A percentile compares a stretch with the other conserved stretches of the same genome.
phyloP scores from a whole-genome alignment of 2,113 vertebrate genomes.

The Plecturocebus donacophilus region DNA sequence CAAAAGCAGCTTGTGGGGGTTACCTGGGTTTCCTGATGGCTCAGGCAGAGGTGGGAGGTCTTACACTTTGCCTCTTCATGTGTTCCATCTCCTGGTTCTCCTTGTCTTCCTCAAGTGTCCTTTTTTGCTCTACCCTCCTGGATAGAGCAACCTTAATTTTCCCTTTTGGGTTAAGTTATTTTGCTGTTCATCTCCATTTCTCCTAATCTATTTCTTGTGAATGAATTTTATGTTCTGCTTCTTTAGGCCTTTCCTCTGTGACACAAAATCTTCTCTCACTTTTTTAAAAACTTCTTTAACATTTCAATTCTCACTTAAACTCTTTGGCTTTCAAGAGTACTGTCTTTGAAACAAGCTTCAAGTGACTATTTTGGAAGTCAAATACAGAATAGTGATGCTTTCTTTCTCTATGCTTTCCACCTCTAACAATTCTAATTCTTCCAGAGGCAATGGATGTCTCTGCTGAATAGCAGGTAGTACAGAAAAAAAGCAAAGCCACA shows the following conservation, averaged over 20 bases:
- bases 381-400: constrained; percentile 55
- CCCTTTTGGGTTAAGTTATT: background rate
- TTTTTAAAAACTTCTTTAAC: constrained; percentile 49
- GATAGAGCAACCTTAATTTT: background rate
- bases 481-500: background rate
- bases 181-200: background rate
- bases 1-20: background rate
- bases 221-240: constrained; percentile 54
- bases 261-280: constrained; percentile 32
- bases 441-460: constrained; percentile 54
- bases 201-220: constrained; percentile 46
- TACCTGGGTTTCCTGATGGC: background rate
- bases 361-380: constrained; percentile 75
- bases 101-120: background rate
- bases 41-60: background rate
- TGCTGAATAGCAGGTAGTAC: constrained; percentile 48
- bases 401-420: background rate
- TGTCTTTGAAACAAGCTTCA: constrained; percentile 74
- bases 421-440: constrained; percentile 50
- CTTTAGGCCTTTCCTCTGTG: constrained; percentile 57
- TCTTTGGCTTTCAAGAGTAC: constrained; percentile 56
- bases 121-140: background rate
- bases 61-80: rapidly evolving
- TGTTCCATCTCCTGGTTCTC: background rate
- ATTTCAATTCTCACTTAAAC: constrained; percentile 63